These are phyloP conservation scores for Circaetus gallicus DNA, from an alignment of 2,113 vertebrate genomes.

Conservation along the genomic window DNA sequence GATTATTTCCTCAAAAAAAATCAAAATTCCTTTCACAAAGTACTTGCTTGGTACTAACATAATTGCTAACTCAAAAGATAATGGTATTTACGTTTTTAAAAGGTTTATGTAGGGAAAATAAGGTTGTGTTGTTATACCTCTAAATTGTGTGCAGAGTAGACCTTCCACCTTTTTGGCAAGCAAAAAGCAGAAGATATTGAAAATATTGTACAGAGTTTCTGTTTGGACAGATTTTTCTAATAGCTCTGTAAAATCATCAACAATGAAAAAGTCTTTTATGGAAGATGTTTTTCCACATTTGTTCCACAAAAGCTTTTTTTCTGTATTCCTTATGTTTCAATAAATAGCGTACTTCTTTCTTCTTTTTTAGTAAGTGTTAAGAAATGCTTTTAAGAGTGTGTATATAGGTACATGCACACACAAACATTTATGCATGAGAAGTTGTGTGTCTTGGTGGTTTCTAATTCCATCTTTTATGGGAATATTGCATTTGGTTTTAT, in stretches of 20 bases:
- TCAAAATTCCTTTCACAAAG: background rate
- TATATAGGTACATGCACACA: background rate
- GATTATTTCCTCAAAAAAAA: background rate
- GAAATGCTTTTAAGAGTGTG: background rate
- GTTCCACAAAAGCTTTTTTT: background rate
- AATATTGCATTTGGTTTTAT: background rate
- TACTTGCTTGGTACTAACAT: background rate
- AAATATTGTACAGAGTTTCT: background rate
- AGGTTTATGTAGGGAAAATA: background rate
- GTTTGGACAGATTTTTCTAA: background rate
- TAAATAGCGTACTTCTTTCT: background rate
- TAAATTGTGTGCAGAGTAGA: background rate
- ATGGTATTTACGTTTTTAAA: background rate
- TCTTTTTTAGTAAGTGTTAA: background rate
- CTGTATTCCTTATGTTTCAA: background rate
- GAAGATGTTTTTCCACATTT: too few relatives aligned
- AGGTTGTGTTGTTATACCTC: background rate
- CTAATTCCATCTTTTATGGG: background rate
- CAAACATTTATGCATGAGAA: background rate
- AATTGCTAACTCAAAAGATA: background rate
- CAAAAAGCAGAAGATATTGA: background rate
- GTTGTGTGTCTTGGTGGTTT: background rate
- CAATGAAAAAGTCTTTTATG: background rate
- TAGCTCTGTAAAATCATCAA: background rate
- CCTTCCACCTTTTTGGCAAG: background rate